These are phyloP conservation scores for Drosophila nr. fundita DNA, from an alignment of 2,888 invertebrate genomes.

Conservation along the genomic window DNA sequence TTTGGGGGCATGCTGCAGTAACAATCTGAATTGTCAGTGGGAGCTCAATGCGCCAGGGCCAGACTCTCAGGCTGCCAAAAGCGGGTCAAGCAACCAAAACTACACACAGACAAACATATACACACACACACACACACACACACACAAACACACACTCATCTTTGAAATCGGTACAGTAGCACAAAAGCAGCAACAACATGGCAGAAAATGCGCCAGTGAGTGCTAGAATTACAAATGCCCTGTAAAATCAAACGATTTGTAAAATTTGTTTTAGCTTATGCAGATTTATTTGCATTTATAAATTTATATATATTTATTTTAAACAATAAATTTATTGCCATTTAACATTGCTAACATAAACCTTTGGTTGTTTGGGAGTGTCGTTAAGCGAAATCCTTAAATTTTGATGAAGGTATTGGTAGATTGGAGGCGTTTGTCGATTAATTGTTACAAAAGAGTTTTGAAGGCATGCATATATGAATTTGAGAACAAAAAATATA, in stretches of 20 bases:
- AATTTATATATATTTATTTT: too few species aligned
- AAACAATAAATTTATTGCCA: background rate
- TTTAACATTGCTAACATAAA: background rate
- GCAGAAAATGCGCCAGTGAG: background rate
- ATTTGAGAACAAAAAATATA: background rate
- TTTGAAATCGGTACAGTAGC: constrained; percentile 47
- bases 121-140: constrained; percentile 10
- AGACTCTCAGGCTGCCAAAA: constrained; percentile 78
- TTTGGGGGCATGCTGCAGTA: constrained; percentile 39
- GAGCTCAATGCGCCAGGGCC: constrained; percentile 57
- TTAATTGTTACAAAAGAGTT: background rate
- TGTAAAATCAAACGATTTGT: background rate
- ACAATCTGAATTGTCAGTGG: constrained; percentile 57
- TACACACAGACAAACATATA: constrained; percentile 21
- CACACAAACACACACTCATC: constrained; percentile 41
- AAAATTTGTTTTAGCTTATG: background rate
- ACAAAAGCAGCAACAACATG: constrained; percentile 30
- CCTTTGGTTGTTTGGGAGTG: too few species aligned
- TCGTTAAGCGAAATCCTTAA: background rate
- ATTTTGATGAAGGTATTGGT: background rate
- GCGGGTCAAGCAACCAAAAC: constrained; percentile 58
- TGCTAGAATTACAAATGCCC: background rate
- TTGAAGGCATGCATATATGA: background rate
- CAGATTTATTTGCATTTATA: too few species aligned
- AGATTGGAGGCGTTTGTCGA: background rate